Evolutionary conservation across 1,140 invertebrate species (phyloP), one percentile per base, ranked within the genome.

Genomic region (Bombus consobrinus): DNA sequence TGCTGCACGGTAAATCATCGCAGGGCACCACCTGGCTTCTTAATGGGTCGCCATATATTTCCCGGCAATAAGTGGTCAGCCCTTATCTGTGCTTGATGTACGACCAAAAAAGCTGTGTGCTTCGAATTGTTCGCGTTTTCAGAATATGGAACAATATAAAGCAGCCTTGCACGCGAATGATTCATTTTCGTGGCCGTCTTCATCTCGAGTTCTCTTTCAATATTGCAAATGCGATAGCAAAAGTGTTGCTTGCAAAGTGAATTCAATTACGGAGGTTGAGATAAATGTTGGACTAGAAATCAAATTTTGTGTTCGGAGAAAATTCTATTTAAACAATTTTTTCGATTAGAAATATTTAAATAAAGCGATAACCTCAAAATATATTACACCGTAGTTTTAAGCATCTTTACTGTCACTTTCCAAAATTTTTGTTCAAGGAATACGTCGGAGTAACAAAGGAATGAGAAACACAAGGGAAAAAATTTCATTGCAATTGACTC

Each of bases 21-120:
- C 18, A 1, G 47, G 72, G 57, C 25, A 66, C 39, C 37, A 66
- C 39, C 66, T 74, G 71, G 69, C 84, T 75, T 75, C 59, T 87
- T 87, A 87, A 87, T 87, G 72, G 86, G 76, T 81, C 69, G 69
- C 39, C 64, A 57, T 87, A 87, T 85, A 87, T 87, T 85, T 76
- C 34, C 10, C 64, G n/a, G 83, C 86, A 87, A 87, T 87, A 85
- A 88, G 86, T 85, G 86, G 86, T 66, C 25, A 71, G 62, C 72
- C 57, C 83, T 88, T 88, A 88, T 88, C 86, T 88, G 77, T 47
- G 69, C 41, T 77, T 86, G 86, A 85, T 86, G 73, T 77, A 86
- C 43, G 78, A 22, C 69, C 74, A 37, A 72, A 77, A 78, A 64
- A 32, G 47, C 68, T 28, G 47, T 69, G n/a, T 39, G 66, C 32